phyloP scores from a whole-genome alignment of 2,888 invertebrate species.

The Dicranocentrus wangi region DNA sequence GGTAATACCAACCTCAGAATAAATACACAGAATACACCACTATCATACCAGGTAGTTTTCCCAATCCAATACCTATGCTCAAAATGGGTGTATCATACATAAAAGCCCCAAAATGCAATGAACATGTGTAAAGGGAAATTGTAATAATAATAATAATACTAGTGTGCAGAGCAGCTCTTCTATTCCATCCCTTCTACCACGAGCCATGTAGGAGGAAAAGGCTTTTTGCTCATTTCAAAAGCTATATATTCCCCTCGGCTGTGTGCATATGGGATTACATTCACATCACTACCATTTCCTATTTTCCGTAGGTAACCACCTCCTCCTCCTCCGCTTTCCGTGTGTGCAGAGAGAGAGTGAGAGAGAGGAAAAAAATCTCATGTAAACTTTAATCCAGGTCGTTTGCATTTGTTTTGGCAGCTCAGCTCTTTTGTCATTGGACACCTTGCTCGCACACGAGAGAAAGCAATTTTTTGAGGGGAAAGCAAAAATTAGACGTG shows the following conservation, averaged over 20 bases:
- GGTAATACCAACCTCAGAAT: no score
- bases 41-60: no score
- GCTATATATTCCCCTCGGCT: constrained; percentile 26
- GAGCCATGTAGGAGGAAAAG: no score
- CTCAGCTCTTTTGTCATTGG: constrained; percentile 30
- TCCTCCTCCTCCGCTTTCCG: not conserved
- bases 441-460: constrained; percentile 42
- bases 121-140: no score
- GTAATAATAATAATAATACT: no score
- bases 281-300: not conserved
- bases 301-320: not conserved
- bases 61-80: no score
- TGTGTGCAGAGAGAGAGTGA: no score
- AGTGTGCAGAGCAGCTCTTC: no score
- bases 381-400: constrained; percentile 54
- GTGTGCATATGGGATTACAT: constrained; percentile 18
- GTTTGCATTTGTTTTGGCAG: constrained; percentile 52
- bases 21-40: no score
- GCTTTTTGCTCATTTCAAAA: not conserved
- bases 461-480: constrained; percentile 43
- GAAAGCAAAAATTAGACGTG: constrained; percentile 52
- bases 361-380: constrained; percentile 46
- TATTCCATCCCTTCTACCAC: no score
- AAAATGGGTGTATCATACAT: no score
- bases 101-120: no score